Percentiles rank a stretch among this genome's conserved stretches.
phyloP scores from a whole-genome alignment of 1,140 invertebrate genomes.

The Leptoteleia sp. region DNA sequence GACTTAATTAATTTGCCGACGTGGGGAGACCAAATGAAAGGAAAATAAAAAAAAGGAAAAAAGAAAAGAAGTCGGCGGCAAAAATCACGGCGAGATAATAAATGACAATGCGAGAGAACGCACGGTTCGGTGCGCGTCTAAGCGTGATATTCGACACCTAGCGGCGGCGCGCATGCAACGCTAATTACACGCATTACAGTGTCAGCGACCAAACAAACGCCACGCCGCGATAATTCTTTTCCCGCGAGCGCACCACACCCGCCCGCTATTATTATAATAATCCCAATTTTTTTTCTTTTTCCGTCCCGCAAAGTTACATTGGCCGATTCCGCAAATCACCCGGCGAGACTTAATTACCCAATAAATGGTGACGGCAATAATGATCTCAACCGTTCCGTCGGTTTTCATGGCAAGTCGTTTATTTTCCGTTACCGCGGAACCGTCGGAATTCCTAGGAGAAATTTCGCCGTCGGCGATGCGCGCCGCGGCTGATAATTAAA shows the following conservation, averaged over 20 bases:
- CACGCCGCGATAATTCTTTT: too few relatives aligned
- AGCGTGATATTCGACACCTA: conserved; percentile 57
- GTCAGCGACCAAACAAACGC: too few relatives aligned
- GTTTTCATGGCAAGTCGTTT: conserved; percentile 38
- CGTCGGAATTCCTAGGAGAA: conserved; percentile 58
- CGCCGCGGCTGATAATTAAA: conserved; percentile 69
- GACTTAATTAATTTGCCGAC: conserved; percentile 45
- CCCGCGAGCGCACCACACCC: too few relatives aligned
- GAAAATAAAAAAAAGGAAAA: too few relatives aligned
- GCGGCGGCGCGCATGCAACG: conserved; percentile 40
- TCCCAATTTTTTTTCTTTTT: too few relatives aligned
- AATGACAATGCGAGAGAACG: conserved; percentile 23
- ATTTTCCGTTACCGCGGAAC: conserved; percentile 40
- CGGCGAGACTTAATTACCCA: too few relatives aligned
- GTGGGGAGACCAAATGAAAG: too few relatives aligned
- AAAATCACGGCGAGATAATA: conserved; percentile 28
- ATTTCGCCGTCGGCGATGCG: conserved; percentile 57
- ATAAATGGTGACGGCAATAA: too few relatives aligned
- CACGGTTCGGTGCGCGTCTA: conserved; percentile 27
- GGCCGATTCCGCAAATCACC: too few relatives aligned
- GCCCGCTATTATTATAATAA: too few relatives aligned
- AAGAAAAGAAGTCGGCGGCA: too few relatives aligned
- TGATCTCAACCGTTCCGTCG: conserved; percentile 20
- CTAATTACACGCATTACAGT: conserved; percentile 49
- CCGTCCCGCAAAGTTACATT: too few relatives aligned